phyloP scores from a whole-genome alignment of 2,797 vertebrate species.

The Microctenopoma steveboyesi region DNA sequence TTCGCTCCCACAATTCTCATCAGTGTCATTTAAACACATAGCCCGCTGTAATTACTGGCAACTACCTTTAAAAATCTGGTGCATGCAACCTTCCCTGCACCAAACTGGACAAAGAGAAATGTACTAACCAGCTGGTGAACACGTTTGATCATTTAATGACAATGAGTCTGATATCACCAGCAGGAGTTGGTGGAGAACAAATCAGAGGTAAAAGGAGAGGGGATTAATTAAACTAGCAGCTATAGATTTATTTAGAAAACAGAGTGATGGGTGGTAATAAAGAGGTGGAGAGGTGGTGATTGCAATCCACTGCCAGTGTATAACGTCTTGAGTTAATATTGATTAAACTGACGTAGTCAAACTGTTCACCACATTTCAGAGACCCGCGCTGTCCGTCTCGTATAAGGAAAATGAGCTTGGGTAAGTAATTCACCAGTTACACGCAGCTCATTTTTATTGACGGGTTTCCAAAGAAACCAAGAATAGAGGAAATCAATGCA shows the following conservation, averaged over 20 bases:
- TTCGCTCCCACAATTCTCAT: not conserved
- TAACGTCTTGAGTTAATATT: constrained; percentile 45
- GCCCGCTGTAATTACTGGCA: not conserved
- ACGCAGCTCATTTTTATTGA: constrained; percentile 50
- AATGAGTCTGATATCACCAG: not conserved
- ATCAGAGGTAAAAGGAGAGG: not conserved
- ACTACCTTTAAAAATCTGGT: not conserved
- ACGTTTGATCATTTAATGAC: not conserved
- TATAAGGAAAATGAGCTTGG: constrained; percentile 49
- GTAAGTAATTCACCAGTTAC: constrained; percentile 61
- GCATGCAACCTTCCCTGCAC: not conserved
- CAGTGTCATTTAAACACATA: not conserved
- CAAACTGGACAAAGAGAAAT: not conserved
- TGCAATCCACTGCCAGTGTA: constrained; percentile 34
- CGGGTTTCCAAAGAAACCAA: constrained; percentile 44
- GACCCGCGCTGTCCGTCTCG: constrained; percentile 20
- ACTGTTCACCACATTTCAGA: constrained; percentile 65
- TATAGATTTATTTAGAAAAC: no score
- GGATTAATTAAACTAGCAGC: no score
- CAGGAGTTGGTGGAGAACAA: not conserved
- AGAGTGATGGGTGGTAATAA: no score
- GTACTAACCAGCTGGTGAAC: not conserved
- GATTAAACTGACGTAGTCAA: constrained; percentile 59
- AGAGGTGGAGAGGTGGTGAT: constrained; percentile 38
- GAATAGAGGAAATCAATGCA: constrained; percentile 56